Percentiles rank a stretch among this genome's conserved stretches.
Evolutionary conservation across 1,140 invertebrate species (phyloP).

Genomic region (Leguminivora glycinivorella): DNA sequence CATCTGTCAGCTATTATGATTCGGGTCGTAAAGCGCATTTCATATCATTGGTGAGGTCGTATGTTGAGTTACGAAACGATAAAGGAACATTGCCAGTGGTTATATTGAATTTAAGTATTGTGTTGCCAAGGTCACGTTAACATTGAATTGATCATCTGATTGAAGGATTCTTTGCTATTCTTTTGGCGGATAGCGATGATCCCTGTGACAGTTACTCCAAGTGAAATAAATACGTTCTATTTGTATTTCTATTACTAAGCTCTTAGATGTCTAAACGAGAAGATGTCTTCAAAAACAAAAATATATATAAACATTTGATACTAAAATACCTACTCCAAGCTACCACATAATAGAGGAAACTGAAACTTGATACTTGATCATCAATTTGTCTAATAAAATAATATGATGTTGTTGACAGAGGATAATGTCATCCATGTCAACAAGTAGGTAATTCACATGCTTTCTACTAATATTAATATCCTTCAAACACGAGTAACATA

Average conservation of each 20-base stretch:
- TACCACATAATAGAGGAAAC: too few relatives aligned
- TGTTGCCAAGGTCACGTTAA: constrained; percentile 2
- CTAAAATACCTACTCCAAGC: too few relatives aligned
- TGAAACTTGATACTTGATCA: neutral
- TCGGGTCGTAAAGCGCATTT: constrained; percentile 35
- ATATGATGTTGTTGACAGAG: neutral
- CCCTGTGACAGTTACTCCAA: too few relatives aligned
- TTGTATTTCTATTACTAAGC: too few relatives aligned
- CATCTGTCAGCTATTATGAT: constrained; percentile 43
- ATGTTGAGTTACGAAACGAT: constrained; percentile 11
- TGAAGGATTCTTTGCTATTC: neutral
- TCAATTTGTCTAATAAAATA: neutral
- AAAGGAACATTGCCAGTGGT: constrained; percentile 14
- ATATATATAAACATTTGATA: too few relatives aligned
- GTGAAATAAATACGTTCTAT: too few relatives aligned
- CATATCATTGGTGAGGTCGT: constrained; percentile 9
- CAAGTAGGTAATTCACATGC: neutral
- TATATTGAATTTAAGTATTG: constrained; percentile 19
- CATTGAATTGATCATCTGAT: constrained; percentile 11
- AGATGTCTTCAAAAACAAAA: too few relatives aligned
- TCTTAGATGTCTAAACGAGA: too few relatives aligned
- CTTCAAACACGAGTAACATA: neutral
- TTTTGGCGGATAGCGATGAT: too few relatives aligned
- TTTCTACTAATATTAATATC: neutral
- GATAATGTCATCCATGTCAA: neutral